phyloP scores from a whole-genome alignment of 1,140 invertebrate genomes.

The Panagrolaimus sp. region DNA sequence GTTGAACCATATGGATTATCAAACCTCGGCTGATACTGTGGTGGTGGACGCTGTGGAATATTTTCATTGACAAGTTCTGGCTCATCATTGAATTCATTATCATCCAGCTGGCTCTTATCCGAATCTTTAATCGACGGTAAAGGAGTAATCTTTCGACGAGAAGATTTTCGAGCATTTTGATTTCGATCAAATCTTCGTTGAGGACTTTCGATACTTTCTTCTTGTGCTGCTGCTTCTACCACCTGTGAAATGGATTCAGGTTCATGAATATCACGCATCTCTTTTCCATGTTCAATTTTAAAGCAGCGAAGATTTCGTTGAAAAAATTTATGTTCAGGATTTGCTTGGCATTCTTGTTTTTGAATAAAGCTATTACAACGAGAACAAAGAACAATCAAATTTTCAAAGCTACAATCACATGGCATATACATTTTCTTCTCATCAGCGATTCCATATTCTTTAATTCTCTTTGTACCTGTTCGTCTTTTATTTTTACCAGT shows the following conservation, averaged over 20 bases:
- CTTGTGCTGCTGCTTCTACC: neutral
- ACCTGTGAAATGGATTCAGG: neutral
- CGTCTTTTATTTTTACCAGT: no score
- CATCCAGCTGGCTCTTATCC: neutral
- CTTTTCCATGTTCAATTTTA: neutral
- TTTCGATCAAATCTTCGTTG: neutral
- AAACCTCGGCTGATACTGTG: no score
- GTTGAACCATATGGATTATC: no score
- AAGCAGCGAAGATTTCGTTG: neutral
- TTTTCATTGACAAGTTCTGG: neutral
- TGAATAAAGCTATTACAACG: neutral
- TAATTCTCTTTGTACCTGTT: neutral
- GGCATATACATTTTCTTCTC: neutral
- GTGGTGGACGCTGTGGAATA: neutral
- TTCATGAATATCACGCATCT: neutral
- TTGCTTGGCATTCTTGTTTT: neutral
- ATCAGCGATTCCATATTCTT: conserved; percentile 9
- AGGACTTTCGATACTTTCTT: no score
- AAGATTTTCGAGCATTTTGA: neutral
- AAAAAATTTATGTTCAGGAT: conserved; percentile 1
- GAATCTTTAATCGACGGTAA: neutral
- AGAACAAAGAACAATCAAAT: conserved; percentile 3
- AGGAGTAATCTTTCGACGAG: neutral
- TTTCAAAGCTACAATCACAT: conserved; percentile 3
- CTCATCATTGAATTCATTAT: neutral